phyloP scores from a whole-genome alignment of 2,113 vertebrate species.

The Lycaon pictus region DNA sequence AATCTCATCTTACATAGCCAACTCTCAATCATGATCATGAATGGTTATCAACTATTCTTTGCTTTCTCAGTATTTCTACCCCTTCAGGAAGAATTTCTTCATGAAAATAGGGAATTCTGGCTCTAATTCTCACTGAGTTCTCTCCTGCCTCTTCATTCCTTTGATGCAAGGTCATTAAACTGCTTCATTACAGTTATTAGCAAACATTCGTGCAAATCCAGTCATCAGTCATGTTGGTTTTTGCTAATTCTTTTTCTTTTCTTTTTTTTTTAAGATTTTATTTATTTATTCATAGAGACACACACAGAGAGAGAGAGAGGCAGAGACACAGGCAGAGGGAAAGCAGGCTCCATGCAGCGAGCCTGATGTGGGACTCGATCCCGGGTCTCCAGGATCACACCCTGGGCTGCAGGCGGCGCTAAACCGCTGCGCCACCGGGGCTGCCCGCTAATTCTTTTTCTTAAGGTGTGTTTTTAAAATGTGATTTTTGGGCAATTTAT shows the following conservation, averaged over 20 bases:
- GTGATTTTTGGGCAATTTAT: not conserved
- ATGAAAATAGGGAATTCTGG: not conserved
- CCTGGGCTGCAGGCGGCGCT: too few species aligned
- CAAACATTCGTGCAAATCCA: not conserved
- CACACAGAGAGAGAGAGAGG: too few species aligned
- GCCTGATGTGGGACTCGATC: too few species aligned
- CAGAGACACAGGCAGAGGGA: too few species aligned
- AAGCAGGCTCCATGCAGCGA: too few species aligned
- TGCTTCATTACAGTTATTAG: not conserved
- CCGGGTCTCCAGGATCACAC: too few species aligned
- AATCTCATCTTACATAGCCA: not conserved
- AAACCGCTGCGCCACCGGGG: too few species aligned
- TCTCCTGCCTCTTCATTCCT: not conserved
- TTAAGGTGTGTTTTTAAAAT: not conserved
- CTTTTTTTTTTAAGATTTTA: too few species aligned
- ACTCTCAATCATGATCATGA: not conserved
- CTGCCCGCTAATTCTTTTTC: not conserved
- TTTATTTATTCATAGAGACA: too few species aligned
- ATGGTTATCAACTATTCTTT: not conserved
- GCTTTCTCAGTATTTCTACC: not conserved
- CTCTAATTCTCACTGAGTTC: not conserved
- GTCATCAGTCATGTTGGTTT: not conserved
- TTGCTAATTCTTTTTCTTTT: slow-evolving; percentile 9
- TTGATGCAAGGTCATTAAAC: not conserved
- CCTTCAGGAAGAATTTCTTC: not conserved